These are phyloP conservation scores for Formicarius rufipectus DNA, from an alignment of 2,113 vertebrate species.

Conservation along the genomic window DNA sequence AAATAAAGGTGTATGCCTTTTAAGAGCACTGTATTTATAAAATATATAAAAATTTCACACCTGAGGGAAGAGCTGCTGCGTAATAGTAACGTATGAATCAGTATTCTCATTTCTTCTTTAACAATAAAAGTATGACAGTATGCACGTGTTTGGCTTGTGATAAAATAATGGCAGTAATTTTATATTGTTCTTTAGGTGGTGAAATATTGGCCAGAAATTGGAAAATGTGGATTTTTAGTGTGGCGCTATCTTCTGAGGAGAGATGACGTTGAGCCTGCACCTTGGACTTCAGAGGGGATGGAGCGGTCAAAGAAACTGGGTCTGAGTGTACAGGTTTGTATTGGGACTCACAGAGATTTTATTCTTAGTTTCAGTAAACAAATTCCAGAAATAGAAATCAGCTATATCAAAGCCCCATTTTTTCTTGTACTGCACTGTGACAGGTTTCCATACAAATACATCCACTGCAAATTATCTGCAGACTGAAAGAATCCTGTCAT, in stretches of 20 bases:
- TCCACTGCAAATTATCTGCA: neutral
- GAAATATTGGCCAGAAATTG: conserved; percentile 99
- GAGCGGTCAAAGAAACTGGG: conserved; percentile 92
- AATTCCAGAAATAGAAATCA: neutral
- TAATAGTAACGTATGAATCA: neutral
- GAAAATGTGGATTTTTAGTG: conserved; percentile 96
- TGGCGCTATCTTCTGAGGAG: conserved; percentile 96
- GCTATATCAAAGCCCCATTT: neutral
- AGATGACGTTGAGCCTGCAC: conserved; percentile 94
- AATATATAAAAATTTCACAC: neutral
- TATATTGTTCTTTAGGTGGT: conserved; percentile 85
- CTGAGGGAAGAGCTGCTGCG: neutral
- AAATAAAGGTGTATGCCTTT: neutral
- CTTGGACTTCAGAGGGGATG: conserved; percentile 94
- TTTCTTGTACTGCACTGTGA: neutral
- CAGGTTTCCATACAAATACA: neutral
- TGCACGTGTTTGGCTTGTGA: neutral
- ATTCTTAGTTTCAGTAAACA: neutral
- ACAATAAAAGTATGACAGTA: neutral
- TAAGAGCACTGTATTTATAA: neutral
- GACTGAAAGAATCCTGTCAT: neutral
- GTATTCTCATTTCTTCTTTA: neutral
- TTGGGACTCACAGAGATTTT: neutral
- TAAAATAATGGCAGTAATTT: neutral
- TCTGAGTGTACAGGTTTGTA: conserved; percentile 88